Conservation (phyloP, 2,113 vertebrate species). For the Ptilonorhynchus violaceus region DNA sequence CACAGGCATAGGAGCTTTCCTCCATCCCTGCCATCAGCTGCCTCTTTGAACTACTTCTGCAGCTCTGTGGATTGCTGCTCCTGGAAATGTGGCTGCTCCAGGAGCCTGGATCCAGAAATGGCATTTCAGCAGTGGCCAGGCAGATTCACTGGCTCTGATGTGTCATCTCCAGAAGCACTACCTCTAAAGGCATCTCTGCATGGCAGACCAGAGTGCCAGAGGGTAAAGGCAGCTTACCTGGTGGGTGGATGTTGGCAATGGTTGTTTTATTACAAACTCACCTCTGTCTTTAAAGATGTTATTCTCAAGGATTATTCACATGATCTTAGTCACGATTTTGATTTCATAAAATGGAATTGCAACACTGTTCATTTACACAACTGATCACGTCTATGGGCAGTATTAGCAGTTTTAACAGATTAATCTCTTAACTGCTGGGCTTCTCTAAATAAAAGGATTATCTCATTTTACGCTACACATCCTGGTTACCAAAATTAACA, state of each 20-base stretch:
- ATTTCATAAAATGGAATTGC: slow-evolving; percentile 58
- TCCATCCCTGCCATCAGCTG: rapidly evolving
- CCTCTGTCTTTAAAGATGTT: slow-evolving; percentile 47
- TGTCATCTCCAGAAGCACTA: slow-evolving; percentile 17
- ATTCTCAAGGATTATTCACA: slow-evolving; percentile 53
- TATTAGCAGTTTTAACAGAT: slow-evolving; percentile 31
- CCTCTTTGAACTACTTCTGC: rapidly evolving
- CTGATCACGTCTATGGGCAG: slow-evolving; percentile 24
- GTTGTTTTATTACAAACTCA: slow-evolving; percentile 46
- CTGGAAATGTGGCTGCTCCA: background rate
- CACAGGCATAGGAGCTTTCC: background rate
- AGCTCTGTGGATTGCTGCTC: background rate
- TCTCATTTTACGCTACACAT: rapidly evolving
- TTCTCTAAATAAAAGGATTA: background rate
- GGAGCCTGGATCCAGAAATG: background rate
- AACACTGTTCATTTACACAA: slow-evolving; percentile 23
- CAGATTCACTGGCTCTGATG: background rate
- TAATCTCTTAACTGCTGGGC: slow-evolving; percentile 22
- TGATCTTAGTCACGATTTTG: slow-evolving; percentile 48
- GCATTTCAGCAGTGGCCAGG: background rate
- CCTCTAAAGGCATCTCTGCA: slow-evolving; percentile 23
- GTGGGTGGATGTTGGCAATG: slow-evolving; percentile 45
- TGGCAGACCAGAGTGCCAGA: background rate
- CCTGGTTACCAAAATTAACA: background rate
- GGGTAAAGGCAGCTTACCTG: slow-evolving; percentile 60